Evolutionary conservation across 2,113 vertebrate genomes (phyloP).

Genomic region (Serilophus lunatus): DNA sequence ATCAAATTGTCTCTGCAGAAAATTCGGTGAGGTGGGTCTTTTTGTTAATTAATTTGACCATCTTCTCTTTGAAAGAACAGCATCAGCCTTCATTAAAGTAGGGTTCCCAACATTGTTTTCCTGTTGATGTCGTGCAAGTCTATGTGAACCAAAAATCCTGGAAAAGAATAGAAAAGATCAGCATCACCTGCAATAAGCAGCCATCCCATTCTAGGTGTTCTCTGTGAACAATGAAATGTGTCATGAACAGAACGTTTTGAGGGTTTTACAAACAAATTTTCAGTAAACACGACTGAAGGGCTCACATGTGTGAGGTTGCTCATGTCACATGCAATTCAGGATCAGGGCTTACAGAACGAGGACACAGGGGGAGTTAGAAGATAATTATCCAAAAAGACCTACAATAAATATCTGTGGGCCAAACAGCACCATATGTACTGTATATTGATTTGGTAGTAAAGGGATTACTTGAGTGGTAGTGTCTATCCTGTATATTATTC

Average conservation of each 20-base stretch:
- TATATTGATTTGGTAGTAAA: constrained; percentile 68
- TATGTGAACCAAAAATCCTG: background rate
- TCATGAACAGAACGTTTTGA: background rate
- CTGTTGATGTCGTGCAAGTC: background rate
- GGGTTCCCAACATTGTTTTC: background rate
- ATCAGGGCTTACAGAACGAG: constrained; percentile 26
- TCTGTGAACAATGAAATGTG: background rate
- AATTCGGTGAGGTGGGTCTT: background rate
- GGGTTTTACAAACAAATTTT: background rate
- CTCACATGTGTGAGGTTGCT: background rate
- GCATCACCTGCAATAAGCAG: background rate
- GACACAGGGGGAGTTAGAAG: constrained; percentile 22
- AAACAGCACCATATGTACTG: constrained; percentile 50
- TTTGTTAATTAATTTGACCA: background rate
- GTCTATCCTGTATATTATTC: constrained; percentile 68
- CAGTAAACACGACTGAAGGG: background rate
- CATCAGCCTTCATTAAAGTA: background rate
- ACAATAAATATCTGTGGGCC: constrained; percentile 48
- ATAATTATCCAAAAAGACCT: constrained; percentile 49
- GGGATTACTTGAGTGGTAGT: constrained; percentile 54
- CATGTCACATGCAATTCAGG: background rate
- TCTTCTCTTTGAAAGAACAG: background rate
- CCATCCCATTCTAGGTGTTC: background rate
- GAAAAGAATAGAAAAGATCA: background rate
- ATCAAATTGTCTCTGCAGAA: background rate